Percentiles rank a stretch among this genome's conserved stretches.
Conservation (phyloP, 2,797 vertebrate species). For the Protosalanx chinensis region DNA sequence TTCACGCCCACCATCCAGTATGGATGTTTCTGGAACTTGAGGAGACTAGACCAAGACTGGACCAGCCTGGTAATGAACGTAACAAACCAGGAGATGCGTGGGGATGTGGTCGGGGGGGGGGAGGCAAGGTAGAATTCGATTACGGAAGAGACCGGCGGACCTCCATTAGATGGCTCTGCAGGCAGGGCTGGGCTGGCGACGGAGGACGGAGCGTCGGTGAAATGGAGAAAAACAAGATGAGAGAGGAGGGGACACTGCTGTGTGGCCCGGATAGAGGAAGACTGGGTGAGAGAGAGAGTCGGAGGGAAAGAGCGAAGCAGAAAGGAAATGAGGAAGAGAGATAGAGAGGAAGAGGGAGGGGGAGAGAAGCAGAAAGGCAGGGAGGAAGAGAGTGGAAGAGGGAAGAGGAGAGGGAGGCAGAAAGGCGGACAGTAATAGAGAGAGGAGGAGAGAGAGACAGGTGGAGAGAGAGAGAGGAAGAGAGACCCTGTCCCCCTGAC, state of each 20-base stretch:
- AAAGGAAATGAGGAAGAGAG: neutral
- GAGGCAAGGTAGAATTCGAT: too few relatives aligned
- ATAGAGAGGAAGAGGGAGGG: neutral
- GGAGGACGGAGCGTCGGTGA: neutral
- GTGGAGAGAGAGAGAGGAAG: slow-evolving; percentile 2
- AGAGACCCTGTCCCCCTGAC: slow-evolving; percentile 24
- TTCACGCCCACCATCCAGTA: too few relatives aligned
- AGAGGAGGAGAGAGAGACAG: neutral
- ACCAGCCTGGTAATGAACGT: too few relatives aligned
- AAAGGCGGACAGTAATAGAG: neutral
- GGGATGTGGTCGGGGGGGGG: too few relatives aligned
- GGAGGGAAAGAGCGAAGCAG: neutral
- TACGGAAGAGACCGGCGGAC: too few relatives aligned
- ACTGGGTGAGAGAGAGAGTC: neutral
- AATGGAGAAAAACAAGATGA: neutral
- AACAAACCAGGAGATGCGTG: too few relatives aligned
- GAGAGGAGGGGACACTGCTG: neutral
- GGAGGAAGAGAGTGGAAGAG: neutral
- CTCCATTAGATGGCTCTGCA: too few relatives aligned
- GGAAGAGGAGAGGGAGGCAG: neutral
- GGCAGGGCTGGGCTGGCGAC: too few relatives aligned
- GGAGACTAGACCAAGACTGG: too few relatives aligned
- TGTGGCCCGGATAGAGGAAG: neutral
- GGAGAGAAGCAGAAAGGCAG: neutral
- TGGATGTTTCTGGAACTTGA: too few relatives aligned